Percentiles rank a stretch among this genome's conserved stretches.
Conservation (phyloP, 2,797 vertebrate species). For the Falco biarmicus region DNA sequence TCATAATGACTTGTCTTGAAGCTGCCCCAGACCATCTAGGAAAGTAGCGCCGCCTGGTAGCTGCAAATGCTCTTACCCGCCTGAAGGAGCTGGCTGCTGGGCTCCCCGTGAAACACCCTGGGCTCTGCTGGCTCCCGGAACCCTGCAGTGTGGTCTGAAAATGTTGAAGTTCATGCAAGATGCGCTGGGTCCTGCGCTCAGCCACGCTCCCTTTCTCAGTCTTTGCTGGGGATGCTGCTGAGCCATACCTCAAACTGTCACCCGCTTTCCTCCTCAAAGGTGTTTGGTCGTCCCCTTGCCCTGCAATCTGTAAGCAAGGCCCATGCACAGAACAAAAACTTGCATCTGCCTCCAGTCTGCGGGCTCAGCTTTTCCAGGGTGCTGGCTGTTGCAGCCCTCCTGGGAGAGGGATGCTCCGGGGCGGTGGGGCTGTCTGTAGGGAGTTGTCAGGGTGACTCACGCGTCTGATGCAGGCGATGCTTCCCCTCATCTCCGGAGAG, state of each 20-base stretch:
- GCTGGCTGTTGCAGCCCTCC: neutral
- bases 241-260: neutral
- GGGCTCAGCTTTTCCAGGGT: neutral
- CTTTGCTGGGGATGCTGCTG: neutral
- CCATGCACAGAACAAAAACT: neutral
- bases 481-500: neutral
- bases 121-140: neutral
- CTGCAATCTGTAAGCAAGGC: neutral
- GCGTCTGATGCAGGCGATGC: neutral
- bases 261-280: neutral
- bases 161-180: rapidly evolving
- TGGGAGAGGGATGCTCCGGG: neutral
- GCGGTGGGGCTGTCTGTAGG: neutral
- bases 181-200: neutral
- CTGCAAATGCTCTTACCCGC: neutral
- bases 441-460: neutral
- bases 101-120: neutral
- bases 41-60: neutral
- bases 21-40: neutral
- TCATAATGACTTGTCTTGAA: neutral
- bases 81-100: neutral
- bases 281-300: neutral
- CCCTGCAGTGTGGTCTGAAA: rapidly evolving
- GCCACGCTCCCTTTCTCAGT: neutral
- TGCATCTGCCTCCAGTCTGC: neutral